phyloP scores from a whole-genome alignment of 2,797 vertebrate species.

The Columba guinea region DNA sequence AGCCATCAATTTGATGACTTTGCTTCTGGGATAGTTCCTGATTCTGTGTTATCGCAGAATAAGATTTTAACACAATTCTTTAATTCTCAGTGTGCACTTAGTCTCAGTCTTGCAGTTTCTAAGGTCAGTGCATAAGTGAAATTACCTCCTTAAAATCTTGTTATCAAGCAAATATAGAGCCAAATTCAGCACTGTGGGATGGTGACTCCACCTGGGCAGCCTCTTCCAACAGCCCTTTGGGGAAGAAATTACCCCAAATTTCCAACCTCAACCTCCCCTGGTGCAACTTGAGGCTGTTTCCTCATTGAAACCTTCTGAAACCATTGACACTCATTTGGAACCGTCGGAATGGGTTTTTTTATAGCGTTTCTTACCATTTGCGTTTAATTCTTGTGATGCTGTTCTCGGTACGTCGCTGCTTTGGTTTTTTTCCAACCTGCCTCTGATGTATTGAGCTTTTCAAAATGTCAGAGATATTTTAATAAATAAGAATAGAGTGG shows the following conservation, averaged over 20 bases:
- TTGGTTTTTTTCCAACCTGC: background rate
- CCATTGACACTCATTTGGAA: background rate
- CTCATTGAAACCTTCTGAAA: background rate
- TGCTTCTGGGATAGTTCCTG: background rate
- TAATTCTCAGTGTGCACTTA: background rate
- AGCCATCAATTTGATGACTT: background rate
- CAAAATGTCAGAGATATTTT: background rate
- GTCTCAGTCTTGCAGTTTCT: background rate
- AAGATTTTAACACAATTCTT: fast-evolving
- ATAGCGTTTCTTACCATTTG: background rate
- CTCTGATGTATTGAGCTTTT: background rate
- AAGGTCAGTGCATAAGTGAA: background rate
- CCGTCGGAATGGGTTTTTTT: background rate
- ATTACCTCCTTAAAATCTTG: background rate
- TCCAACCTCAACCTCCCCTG: too few relatives aligned
- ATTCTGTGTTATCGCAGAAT: background rate
- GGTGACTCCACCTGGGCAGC: too few relatives aligned
- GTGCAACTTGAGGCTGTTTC: too few relatives aligned
- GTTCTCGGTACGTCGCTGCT: background rate
- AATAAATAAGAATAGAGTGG: background rate
- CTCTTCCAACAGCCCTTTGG: too few relatives aligned
- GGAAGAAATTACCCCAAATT: too few relatives aligned
- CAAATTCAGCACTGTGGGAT: background rate
- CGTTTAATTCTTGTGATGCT: background rate
- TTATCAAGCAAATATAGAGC: background rate